Percentiles rank a stretch among this genome's conserved stretches.
Evolutionary conservation across 2,113 vertebrate genomes (phyloP).

Genomic region (Agapornis roseicollis): DNA sequence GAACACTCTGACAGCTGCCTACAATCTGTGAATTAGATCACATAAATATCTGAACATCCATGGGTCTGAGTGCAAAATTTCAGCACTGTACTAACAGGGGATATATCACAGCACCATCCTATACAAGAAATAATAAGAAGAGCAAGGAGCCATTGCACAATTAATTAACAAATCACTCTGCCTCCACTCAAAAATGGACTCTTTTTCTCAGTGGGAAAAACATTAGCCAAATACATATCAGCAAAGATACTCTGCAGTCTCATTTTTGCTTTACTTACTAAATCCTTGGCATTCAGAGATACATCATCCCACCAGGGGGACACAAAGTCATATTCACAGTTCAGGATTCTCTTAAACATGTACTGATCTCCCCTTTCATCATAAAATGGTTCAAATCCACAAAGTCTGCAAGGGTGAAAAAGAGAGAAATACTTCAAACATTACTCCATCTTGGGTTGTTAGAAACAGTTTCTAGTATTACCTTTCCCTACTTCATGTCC

Average conservation of each 20-base stretch:
- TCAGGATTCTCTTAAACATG: conserved; percentile 90
- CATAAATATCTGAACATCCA: background rate
- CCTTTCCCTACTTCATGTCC: background rate
- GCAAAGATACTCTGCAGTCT: background rate
- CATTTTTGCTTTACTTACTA: conserved; percentile 76
- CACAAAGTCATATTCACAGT: conserved; percentile 92
- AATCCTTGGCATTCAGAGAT: conserved; percentile 89
- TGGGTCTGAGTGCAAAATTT: background rate
- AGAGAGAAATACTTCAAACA: background rate
- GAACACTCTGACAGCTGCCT: background rate
- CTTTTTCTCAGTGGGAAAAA: background rate
- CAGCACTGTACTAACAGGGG: background rate
- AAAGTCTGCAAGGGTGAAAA: conserved; percentile 75
- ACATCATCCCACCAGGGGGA: conserved; percentile 94
- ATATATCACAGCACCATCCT: background rate
- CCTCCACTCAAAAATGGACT: background rate
- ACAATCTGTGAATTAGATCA: background rate
- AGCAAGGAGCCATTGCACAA: background rate
- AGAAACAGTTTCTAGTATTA: background rate
- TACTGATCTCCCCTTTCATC: conserved; percentile 90
- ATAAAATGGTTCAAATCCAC: conserved; percentile 90
- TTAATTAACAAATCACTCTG: background rate
- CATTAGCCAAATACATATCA: background rate
- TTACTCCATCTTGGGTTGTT: background rate
- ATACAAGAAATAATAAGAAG: background rate